Conservation (phyloP, 2,797 vertebrate species). For the Sandelia bainsii region DNA sequence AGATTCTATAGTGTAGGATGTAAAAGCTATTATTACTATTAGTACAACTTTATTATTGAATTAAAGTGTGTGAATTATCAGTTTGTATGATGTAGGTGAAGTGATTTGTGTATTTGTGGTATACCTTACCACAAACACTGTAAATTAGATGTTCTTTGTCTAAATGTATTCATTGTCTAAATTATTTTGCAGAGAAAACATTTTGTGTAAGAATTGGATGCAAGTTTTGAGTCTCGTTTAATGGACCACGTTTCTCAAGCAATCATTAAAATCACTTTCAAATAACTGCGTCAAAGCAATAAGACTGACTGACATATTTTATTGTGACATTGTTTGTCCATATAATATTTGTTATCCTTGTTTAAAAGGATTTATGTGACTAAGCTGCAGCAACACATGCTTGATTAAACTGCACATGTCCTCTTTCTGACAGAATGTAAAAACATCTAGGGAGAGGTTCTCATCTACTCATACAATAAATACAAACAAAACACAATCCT, state of each 20-base stretch:
- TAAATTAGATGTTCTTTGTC: no score
- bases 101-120: no score
- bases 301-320: neutral
- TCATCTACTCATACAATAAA: slow-evolving; percentile 13
- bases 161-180: no score
- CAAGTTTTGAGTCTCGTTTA: no score
- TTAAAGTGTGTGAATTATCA: neutral
- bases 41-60: neutral
- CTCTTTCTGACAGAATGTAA: no score
- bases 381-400: neutral
- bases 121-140: no score
- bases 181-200: no score
- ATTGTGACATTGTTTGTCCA: neutral
- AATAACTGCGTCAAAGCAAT: neutral
- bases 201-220: no score
- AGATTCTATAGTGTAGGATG: neutral
- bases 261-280: neutral
- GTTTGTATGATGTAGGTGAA: neutral
- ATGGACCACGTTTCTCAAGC: neutral
- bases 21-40: slow-evolving; percentile 8
- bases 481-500: neutral
- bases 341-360: slow-evolving; percentile 17
- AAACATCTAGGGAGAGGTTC: neutral
- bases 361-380: neutral
- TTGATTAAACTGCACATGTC: no score